Percentiles rank a stretch among this genome's conserved stretches.
phyloP scores from a whole-genome alignment of 2,888 invertebrate species.

The Cheilosia vernalis region DNA sequence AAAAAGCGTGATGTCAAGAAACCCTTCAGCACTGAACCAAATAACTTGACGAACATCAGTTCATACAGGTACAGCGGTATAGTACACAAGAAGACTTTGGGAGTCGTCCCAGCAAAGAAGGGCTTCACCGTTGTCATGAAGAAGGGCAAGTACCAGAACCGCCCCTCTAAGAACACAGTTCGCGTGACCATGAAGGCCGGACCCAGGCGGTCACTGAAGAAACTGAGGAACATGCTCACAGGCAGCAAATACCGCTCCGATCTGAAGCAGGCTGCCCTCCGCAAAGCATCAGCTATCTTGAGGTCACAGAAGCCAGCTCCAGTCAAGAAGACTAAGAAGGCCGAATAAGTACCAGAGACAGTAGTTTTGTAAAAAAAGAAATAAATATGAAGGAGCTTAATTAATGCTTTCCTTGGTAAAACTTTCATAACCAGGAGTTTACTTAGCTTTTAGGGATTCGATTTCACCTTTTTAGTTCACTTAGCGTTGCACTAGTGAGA shows the following conservation, averaged over 20 bases:
- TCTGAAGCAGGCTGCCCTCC: constrained; percentile 92
- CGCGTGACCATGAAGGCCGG: constrained; percentile 94
- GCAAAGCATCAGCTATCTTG: constrained; percentile 96
- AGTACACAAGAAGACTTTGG: constrained; percentile 95
- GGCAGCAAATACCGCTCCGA: constrained; percentile 95
- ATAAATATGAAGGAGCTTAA: too few species aligned
- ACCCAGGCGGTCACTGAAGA: constrained; percentile 92
- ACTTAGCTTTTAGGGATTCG: too few species aligned
- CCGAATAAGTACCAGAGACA: constrained; percentile 86
- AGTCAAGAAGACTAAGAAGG: constrained; percentile 92
- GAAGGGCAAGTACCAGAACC: constrained; percentile 88
- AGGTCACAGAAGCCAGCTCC: constrained; percentile 95
- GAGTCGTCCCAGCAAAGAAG: constrained; percentile 94
- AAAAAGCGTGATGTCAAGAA: constrained; percentile 83
- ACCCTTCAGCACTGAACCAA: constrained; percentile 87
- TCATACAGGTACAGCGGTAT: constrained; percentile 97
- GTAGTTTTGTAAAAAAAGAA: constrained; percentile 43
- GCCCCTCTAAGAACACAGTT: constrained; percentile 90
- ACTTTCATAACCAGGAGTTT: too few species aligned
- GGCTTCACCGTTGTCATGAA: constrained; percentile 96
- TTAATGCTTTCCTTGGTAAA: too few species aligned
- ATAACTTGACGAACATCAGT: constrained; percentile 96
- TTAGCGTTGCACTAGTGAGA: too few species aligned
- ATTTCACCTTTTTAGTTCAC: too few species aligned
- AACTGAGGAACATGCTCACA: constrained; percentile 91